Percentiles rank a stretch among this genome's conserved stretches.
These are phyloP conservation scores for Eleutherodactylus coqui DNA, from an alignment of 2,797 vertebrate genomes.

Conservation along the genomic window DNA sequence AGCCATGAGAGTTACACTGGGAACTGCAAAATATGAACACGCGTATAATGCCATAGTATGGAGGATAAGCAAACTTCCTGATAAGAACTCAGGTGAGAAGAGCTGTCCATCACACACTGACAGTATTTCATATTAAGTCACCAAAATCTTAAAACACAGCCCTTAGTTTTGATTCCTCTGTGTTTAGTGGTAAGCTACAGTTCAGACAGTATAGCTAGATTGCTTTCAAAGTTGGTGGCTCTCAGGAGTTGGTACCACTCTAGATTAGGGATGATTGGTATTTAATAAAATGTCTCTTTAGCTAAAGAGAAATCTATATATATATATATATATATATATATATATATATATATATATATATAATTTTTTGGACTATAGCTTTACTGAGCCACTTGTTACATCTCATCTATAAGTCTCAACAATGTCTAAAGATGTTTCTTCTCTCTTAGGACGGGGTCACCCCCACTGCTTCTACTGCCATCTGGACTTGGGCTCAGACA, in stretches of 20 bases:
- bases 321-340: too few relatives aligned
- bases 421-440: background rate
- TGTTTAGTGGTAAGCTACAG: background rate
- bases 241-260: background rate
- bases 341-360: too few relatives aligned
- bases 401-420: background rate
- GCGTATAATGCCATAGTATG: constrained; percentile 89
- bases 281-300: background rate
- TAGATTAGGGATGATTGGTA: background rate
- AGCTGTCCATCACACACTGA: background rate
- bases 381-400: too few relatives aligned
- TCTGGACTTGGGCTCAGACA: constrained; percentile 88
- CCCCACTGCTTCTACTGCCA: constrained; percentile 92
- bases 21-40: constrained; percentile 88
- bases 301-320: background rate
- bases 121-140: background rate
- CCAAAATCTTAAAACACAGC: background rate
- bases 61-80: constrained; percentile 86
- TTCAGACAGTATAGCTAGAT: background rate
- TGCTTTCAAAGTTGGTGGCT: background rate
- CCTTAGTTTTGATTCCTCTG: background rate
- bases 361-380: too few relatives aligned
- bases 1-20: constrained; percentile 88
- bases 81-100: constrained; percentile 88
- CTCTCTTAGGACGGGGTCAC: constrained; percentile 77